Evolutionary conservation across 2,113 vertebrate genomes (phyloP).

Genomic region (Oncorhynchus clarkii): DNA sequence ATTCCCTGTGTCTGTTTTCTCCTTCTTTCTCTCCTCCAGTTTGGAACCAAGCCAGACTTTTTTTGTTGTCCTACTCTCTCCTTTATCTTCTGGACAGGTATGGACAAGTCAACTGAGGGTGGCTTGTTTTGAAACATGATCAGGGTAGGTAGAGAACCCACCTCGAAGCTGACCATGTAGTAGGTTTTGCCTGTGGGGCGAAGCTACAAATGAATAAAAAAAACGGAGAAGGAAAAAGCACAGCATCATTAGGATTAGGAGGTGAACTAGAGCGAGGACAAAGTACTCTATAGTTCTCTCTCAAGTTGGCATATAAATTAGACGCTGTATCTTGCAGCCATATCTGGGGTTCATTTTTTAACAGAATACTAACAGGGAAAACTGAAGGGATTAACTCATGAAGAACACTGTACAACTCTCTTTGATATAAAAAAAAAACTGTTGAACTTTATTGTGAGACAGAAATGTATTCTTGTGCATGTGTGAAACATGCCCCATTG

Average conservation of each 20-base stretch:
- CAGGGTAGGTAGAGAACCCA: constrained; percentile 37
- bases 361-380: background rate
- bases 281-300: background rate
- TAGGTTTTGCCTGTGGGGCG: constrained; percentile 7
- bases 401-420: background rate
- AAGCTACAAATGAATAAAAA: constrained; percentile 21
- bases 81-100: constrained; percentile 69
- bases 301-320: background rate
- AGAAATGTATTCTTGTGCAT: constrained; percentile 26
- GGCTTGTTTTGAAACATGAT: constrained; percentile 73
- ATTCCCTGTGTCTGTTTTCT: constrained; percentile 22
- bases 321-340: background rate
- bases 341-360: background rate
- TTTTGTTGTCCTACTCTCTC: constrained; percentile 18
- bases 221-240: constrained; percentile 3
- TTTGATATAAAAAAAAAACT: background rate
- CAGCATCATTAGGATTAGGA: constrained; percentile 12
- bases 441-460: background rate
- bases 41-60: constrained; percentile 35
- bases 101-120: constrained; percentile 55
- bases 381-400: background rate
- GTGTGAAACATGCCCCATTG: constrained; percentile 32
- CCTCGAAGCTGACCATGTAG: constrained; percentile 56
- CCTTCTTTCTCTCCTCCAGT: constrained; percentile 23
- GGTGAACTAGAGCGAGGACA: background rate